phyloP scores from a whole-genome alignment of 23 tunicate genomes.

The Trididemnum nubilum region DNA sequence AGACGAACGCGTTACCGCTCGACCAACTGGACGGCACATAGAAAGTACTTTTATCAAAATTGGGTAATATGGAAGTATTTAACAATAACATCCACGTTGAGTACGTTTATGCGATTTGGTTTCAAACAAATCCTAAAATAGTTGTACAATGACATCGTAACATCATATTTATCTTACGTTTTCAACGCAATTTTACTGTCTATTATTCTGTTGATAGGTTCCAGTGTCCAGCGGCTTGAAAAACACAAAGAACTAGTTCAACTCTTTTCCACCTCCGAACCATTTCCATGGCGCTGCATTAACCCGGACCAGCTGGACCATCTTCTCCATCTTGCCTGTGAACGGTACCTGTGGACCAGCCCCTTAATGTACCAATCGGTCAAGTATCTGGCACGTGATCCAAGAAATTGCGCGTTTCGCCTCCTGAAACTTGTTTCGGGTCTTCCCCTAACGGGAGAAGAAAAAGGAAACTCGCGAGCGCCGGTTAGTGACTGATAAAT shows the following conservation, averaged over 20 bases:
- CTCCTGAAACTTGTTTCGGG: constrained; percentile 66
- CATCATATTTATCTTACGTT: too few species aligned
- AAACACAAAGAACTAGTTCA: constrained; percentile 17
- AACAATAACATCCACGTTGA: too few species aligned
- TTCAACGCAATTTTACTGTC: too few species aligned
- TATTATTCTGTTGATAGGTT: not conserved
- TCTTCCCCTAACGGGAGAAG: constrained; percentile 58
- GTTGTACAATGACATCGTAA: too few species aligned
- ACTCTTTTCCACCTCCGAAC: constrained; percentile 27
- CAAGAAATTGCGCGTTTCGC: constrained; percentile 41
- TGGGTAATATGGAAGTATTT: too few species aligned
- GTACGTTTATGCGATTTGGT: too few species aligned
- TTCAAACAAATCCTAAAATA: too few species aligned
- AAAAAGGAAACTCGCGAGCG: not conserved
- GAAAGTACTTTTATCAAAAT: too few species aligned
- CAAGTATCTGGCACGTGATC: constrained; percentile 29
- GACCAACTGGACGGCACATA: too few species aligned
- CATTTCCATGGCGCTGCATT: constrained; percentile 60
- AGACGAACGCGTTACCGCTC: too few species aligned
- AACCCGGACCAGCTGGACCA: constrained; percentile 59
- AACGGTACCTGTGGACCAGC: constrained; percentile 60
- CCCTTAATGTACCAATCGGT: constrained; percentile 25
- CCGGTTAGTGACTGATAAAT: constrained; percentile 23
- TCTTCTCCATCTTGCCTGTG: constrained; percentile 57
- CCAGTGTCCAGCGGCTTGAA: constrained; percentile 6